Percentiles rank a stretch among this genome's conserved stretches.
Evolutionary conservation across 2,113 vertebrate genomes (phyloP).

Genomic region (Oxygymnocypris stewartii): DNA sequence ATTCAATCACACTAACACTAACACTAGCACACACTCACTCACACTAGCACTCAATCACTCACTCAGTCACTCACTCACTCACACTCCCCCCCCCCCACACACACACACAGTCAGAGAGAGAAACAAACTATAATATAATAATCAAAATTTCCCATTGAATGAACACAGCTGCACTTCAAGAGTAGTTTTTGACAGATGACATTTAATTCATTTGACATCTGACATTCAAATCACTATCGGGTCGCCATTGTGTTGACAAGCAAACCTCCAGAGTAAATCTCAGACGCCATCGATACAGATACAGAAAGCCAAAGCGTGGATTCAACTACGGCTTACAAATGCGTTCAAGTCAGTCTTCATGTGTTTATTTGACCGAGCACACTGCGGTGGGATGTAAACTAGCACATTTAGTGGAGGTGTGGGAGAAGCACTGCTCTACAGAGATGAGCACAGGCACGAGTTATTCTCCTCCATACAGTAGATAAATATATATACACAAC

Average conservation of each 20-base stretch:
- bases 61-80: too few relatives aligned
- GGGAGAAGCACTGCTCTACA: constrained; percentile 37
- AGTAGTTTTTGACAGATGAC: constrained; percentile 74
- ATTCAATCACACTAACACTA: too few relatives aligned
- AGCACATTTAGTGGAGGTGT: constrained; percentile 42
- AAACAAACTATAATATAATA: neutral
- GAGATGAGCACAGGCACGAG: constrained; percentile 48
- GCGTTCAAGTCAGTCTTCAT: constrained; percentile 6
- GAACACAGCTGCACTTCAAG: constrained; percentile 34
- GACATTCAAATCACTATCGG: constrained; percentile 82
- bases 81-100: too few relatives aligned
- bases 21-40: too few relatives aligned
- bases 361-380: constrained; percentile 4
- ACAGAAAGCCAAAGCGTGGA: constrained; percentile 72
- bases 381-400: neutral
- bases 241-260: constrained; percentile 55
- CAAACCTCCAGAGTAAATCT: constrained; percentile 62
- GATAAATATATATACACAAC: constrained; percentile 35
- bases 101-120: too few relatives aligned
- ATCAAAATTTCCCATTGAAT: constrained; percentile 10
- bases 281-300: constrained; percentile 72
- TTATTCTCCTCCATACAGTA: constrained; percentile 29
- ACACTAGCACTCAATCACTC: too few relatives aligned
- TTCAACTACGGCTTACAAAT: constrained; percentile 63
- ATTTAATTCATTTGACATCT: constrained; percentile 75